Evolutionary conservation across 2,113 vertebrate genomes (phyloP).

Genomic region (Malurus cyaneus): DNA sequence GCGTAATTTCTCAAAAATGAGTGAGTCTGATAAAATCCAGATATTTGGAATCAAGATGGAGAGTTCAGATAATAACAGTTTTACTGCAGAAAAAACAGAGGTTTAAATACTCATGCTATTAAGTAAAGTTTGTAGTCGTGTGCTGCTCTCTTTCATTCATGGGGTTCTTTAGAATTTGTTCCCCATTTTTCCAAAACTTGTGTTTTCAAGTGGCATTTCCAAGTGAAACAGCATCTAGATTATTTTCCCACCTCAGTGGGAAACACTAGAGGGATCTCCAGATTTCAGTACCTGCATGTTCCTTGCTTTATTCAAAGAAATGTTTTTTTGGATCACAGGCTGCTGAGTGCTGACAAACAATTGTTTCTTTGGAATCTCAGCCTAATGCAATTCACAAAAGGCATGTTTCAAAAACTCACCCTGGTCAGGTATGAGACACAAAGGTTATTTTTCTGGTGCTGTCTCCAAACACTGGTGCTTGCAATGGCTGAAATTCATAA

Average conservation of each 20-base stretch:
- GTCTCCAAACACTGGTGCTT: not conserved
- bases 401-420: not conserved
- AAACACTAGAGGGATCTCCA: not conserved
- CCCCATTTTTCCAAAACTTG: not conserved
- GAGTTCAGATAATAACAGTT: conserved; percentile 16
- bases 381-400: not conserved
- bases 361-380: not conserved
- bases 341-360: not conserved
- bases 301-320: not conserved
- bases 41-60: conserved; percentile 44
- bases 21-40: conserved; percentile 59
- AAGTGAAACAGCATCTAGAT: not conserved
- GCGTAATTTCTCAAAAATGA: conserved; percentile 33
- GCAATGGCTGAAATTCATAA: not conserved
- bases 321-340: not conserved
- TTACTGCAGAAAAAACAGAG: conserved; percentile 2
- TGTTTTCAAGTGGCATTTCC: not conserved
- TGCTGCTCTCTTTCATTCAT: not conserved
- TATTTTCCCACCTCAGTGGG: not conserved
- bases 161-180: not conserved
- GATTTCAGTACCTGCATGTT: not conserved
- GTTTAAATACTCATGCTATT: conserved; percentile 12
- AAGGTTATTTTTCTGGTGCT: not conserved
- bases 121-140: not conserved
- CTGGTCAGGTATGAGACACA: not conserved